Evolutionary conservation across 2,888 invertebrate species (phyloP), one percentile per base, ranked within the genome.

Genomic region (Dryadula phaetusa): DNA sequence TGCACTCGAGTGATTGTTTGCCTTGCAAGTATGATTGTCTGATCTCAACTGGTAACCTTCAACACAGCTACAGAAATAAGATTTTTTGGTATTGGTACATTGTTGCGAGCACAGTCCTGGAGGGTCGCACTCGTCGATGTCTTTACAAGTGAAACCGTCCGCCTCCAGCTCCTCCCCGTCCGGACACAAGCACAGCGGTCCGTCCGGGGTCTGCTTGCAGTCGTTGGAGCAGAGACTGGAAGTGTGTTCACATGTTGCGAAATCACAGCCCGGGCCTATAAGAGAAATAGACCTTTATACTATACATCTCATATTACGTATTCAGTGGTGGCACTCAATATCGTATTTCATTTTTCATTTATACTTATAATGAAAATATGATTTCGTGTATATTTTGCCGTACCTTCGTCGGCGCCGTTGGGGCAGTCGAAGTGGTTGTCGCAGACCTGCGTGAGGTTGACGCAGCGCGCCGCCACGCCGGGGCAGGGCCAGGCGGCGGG

Each of bases 391-490:
- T 28, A 28, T 28, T 4, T 28, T 28, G 32, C 2, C 28, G 3
- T 7, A 91, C 99, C 99, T 94, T 99, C 99, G 81, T 98, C 98
- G 0, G 95, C 95, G 0, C 97, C 98, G 80, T 98, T 98, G 0
- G 99, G 99, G 86, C 99, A 99, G 80, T 99, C 98, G 0, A 93
- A 87, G 42, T 95, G 96, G 5, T 95, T 95, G 84, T 99, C 97
- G 85, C 99, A 99, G 0, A 99, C 97, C 73, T 95, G 95, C 0
- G 97, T 96, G 14, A 96, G 90, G 79, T 98, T 98, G 54, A 99
- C 95, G 81, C 99, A 99, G 76, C 94, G 93, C 75, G 94, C 95
- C 0, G 96, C 94, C 0, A 97, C 94, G 0, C 95, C 96, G 0
- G 98, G 98, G 83, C 99, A 99, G 77, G 94, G 94, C 98, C 98